These are phyloP conservation scores for Galaxias olidus DNA, from an alignment of 2,797 vertebrate species.

Conservation along the genomic window DNA sequence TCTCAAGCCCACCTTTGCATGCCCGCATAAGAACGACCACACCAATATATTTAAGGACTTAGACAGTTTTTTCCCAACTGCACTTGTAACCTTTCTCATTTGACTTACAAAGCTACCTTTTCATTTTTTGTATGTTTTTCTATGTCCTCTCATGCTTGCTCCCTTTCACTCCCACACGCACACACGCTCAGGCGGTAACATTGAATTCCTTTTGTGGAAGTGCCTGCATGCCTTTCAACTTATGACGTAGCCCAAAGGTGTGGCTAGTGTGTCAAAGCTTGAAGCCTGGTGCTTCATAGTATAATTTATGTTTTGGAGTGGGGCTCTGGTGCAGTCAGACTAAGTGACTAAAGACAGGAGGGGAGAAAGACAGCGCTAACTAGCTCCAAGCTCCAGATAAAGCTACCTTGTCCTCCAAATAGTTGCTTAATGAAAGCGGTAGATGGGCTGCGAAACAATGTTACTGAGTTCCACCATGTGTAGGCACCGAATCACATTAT, in stretches of 20 bases:
- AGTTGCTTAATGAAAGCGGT: constrained; percentile 56
- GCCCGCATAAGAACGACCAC: constrained; percentile 24
- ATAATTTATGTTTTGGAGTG: constrained; percentile 76
- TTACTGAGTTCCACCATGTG: constrained; percentile 32
- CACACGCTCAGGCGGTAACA: constrained; percentile 64
- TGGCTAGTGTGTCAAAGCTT: constrained; percentile 61
- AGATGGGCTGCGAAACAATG: constrained; percentile 28
- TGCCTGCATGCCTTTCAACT: constrained; percentile 62
- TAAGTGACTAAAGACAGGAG: constrained; percentile 45
- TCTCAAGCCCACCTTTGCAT: constrained; percentile 45
- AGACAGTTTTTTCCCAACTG: neutral
- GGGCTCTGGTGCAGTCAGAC: constrained; percentile 45
- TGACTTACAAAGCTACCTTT: neutral
- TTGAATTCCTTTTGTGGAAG: constrained; percentile 87
- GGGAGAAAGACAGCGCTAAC: constrained; percentile 23
- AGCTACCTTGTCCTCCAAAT: constrained; percentile 37
- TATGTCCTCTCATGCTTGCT: constrained; percentile 6
- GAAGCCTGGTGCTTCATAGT: constrained; percentile 65
- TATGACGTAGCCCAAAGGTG: constrained; percentile 67
- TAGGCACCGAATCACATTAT: constrained; percentile 20
- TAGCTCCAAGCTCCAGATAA: constrained; percentile 32
- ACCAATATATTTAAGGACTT: constrained; percentile 7
- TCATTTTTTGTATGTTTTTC: neutral
- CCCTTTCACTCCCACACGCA: constrained; percentile 29
- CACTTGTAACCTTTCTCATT: constrained; percentile 13